Evolutionary conservation across 2,888 invertebrate genomes (phyloP), one percentile per base, ranked within the genome.

Genomic region (Watsonalla binaria): DNA sequence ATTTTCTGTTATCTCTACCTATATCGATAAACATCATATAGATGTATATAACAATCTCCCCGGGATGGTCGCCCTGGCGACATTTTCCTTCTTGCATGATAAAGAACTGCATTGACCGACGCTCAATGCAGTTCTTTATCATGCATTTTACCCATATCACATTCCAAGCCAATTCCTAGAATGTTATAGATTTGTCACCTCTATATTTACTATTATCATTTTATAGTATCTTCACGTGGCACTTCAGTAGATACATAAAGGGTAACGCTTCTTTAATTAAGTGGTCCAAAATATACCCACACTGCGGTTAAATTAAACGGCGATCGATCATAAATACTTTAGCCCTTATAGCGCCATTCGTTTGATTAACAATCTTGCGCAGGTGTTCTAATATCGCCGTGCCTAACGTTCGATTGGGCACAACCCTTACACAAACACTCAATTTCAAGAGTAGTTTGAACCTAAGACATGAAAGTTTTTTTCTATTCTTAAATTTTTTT

Each of bases 331-430:
- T 72, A 68, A 61, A 62, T 62, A 24, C 24, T 24, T 24, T 24
- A 68, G 58, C 65, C 59, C 68, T 73, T 71, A 74, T 64, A 60
- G 59, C 62, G 60, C 61, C 67, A 67, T 62, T 70, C 58, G 65
- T 54, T 47, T 51, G 71, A 70, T 73, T 72, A 77, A 70, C 72
- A 68, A 76, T 75, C 76, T 60, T 58, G 52, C 55, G 78, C 80
- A 80, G 78, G 75, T 78, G 79, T 68, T 56, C 62, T 33, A 49
- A 11, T 4, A 4, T 4, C 24, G 24, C 24, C 24, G 24, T 24
- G 24, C 2, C 24, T 24, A 6, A 45, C 48, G 61, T 53, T 61
- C 59, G 63, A 60, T 62, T 65, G 55, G 55, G 53, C 56, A 54
- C 64, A 71, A 70, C 69, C 67, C 66, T 68, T 64, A 52, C 60